phyloP scores from a whole-genome alignment of 2,888 invertebrate genomes.

The Drosophila austrosaltans region DNA sequence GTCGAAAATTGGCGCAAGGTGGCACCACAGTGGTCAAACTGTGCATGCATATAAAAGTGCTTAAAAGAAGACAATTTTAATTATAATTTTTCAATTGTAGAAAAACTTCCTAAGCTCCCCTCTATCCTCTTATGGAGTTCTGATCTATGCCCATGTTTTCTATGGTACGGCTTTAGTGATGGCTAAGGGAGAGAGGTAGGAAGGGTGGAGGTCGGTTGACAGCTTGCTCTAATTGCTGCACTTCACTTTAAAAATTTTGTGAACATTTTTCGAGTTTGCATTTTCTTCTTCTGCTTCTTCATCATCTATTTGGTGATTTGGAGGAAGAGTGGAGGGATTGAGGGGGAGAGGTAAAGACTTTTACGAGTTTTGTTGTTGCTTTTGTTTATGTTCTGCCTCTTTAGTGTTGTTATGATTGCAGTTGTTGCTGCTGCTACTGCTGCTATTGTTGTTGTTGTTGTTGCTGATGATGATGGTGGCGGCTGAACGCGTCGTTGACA shows the following conservation, averaged over 20 bases:
- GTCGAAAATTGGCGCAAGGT: no score
- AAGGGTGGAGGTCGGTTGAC: neutral
- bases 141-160: neutral
- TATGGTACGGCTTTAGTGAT: no score
- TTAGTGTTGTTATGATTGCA: constrained; percentile 73
- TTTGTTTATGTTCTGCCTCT: constrained; percentile 71
- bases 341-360: neutral
- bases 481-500: constrained; percentile 42
- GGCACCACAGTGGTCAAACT: no score
- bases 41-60: no score
- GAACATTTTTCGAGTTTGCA: constrained; percentile 38
- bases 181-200: neutral
- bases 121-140: no score
- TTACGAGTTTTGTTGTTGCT: constrained; percentile 41
- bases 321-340: neutral
- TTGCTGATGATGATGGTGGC: constrained; percentile 38
- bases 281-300: constrained; percentile 20
- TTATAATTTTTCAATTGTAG: no score
- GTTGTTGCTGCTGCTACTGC: constrained; percentile 52
- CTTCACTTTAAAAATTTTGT: constrained; percentile 33
- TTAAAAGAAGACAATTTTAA: no score
- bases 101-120: no score
- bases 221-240: constrained; percentile 65
- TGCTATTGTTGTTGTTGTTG: constrained; percentile 54
- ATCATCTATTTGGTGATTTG: constrained; percentile 12